Evolutionary conservation across 2,888 invertebrate genomes (phyloP), one percentile per base, ranked within the genome.

Genomic region (Nymphalis polychloros): DNA sequence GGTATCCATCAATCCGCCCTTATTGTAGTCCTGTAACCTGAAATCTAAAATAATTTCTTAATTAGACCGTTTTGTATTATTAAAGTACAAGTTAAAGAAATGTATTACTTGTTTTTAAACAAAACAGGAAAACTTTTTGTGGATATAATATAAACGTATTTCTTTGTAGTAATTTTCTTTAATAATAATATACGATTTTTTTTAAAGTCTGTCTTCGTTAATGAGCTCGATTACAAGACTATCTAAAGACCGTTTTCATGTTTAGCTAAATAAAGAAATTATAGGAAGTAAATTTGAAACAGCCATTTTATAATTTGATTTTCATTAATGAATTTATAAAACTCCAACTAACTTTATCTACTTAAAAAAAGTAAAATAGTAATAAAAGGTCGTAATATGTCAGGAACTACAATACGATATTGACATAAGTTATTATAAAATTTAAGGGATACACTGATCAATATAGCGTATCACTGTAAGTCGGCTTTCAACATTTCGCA

Each of bases 1-100:
- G 68, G 75, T 80, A 79, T 82, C 76, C 80, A 77, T 80, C 67
- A 87, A 78, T 68, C 75, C 78, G 41, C 84, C 90, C 71, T 79
- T 78, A 83, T 88, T 91, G 86, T 86, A 90, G 81, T 92, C 91
- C 86, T 92, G 92, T 86, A 92, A 84, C 79, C 92, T 89, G 88
- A 92, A 92, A 91, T 92, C 92, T 92, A 77, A 87, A 87, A 72
- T 60, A 84, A 84, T 77, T 83, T 81, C 78, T 77, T 82, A 84
- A 86, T 88, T 86, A 87, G 75, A 41, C 67, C 71, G 68, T 47
- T 59, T 69, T 76, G 64, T 73, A 74, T 66, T 76, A 69, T 73
- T 17, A 55, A n/a, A n/a, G n/a, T n/a, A n/a, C n/a, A n/a, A n/a
- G n/a, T n/a, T n/a, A n/a, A n/a, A n/a, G n/a, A n/a, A n/a, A n/a